Evolutionary conservation across 2,888 invertebrate species (phyloP).

Genomic region (Melanotus villosus): DNA sequence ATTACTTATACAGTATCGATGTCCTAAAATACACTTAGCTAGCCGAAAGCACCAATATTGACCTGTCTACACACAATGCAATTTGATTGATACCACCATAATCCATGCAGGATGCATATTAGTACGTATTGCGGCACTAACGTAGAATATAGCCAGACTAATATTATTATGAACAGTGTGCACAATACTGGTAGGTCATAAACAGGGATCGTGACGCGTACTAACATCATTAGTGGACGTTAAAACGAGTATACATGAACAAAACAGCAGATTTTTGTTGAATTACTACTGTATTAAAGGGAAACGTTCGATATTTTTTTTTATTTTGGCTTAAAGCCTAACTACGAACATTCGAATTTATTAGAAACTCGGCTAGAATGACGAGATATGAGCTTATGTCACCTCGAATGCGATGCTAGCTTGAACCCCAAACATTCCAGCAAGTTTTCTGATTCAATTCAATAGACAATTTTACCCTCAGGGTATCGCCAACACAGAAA

Average conservation of each 20-base stretch:
- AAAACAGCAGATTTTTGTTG: constrained; percentile 1
- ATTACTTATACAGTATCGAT: constrained; percentile 29
- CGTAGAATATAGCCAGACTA: constrained; percentile 21
- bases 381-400: too few species aligned
- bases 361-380: too few species aligned
- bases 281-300: too few species aligned
- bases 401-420: too few species aligned
- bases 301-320: not conserved
- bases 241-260: constrained; percentile 33
- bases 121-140: constrained; percentile 22
- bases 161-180: constrained; percentile 15
- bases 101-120: constrained; percentile 27
- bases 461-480: too few species aligned
- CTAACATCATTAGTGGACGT: constrained; percentile 21
- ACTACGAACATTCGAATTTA: too few species aligned
- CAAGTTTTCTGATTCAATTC: too few species aligned
- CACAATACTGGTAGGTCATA: constrained; percentile 24
- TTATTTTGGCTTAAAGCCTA: too few species aligned
- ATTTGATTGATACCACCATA: constrained; percentile 36
- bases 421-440: too few species aligned
- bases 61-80: constrained; percentile 22
- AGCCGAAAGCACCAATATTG: constrained; percentile 10
- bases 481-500: too few species aligned
- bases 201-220: constrained; percentile 33
- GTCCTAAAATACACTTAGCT: constrained; percentile 25